Evolutionary conservation across 1,140 invertebrate species (phyloP).

Genomic region (Leptonema lineaticorne): DNA sequence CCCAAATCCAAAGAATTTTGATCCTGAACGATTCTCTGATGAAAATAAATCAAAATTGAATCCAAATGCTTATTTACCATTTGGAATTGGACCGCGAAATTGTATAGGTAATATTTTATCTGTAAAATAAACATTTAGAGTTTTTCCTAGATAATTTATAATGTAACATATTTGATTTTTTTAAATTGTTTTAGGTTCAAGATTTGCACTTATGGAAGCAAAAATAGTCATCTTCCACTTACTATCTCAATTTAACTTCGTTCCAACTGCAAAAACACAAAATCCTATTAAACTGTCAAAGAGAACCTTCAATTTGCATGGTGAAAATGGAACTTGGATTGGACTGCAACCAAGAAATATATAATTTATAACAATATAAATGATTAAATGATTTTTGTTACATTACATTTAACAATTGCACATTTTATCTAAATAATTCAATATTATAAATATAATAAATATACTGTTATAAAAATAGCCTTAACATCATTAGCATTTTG

Average conservation of each 20-base stretch:
- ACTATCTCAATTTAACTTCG: conserved; percentile 43
- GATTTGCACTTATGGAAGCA: conserved; percentile 56
- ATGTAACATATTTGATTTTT: neutral
- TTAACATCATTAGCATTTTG: no score
- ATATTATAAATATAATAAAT: no score
- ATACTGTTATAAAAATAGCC: no score
- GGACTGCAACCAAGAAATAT: conserved; percentile 25
- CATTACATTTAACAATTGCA: no score
- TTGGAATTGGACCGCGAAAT: conserved; percentile 63
- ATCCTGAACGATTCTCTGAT: conserved; percentile 61
- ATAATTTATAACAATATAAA: no score
- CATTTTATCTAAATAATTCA: no score
- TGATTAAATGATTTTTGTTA: no score
- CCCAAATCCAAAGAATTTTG: conserved; percentile 58
- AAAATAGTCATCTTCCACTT: conserved; percentile 52
- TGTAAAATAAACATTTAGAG: neutral
- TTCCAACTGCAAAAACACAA: conserved; percentile 31
- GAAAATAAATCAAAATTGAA: conserved; percentile 43
- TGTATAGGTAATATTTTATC: conserved; percentile 57
- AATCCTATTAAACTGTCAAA: conserved; percentile 30
- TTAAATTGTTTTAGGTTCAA: conserved; percentile 41
- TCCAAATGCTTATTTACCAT: conserved; percentile 49
- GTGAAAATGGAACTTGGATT: conserved; percentile 38
- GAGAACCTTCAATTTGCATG: conserved; percentile 28
- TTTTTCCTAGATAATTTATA: neutral